A percentile compares a stretch with the other conserved stretches of the same genome.
Conservation (phyloP, 1,140 invertebrate species). For the Lamellibrachia luymesi region DNA sequence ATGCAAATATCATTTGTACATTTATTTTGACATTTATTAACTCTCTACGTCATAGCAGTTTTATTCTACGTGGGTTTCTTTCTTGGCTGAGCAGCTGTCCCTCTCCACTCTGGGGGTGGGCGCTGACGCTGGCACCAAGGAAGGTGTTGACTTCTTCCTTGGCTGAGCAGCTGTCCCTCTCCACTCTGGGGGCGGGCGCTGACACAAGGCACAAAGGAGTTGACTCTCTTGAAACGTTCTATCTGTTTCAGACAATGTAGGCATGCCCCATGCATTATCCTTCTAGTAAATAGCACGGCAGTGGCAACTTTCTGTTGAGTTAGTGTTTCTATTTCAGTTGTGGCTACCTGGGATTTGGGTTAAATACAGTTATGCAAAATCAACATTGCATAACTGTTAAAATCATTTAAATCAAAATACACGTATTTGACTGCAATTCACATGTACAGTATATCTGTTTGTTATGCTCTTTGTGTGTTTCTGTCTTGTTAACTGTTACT, state of each 20-base stretch:
- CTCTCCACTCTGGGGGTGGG: no score
- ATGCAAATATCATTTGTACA: no score
- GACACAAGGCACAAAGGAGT: no score
- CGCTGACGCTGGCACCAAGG: no score
- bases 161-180: no score
- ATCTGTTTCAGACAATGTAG: background rate
- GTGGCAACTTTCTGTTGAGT: background rate
- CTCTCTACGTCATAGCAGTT: no score
- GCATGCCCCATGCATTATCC: background rate
- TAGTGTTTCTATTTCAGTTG: background rate
- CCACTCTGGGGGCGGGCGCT: no score
- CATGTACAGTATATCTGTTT: background rate
- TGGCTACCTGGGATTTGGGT: background rate
- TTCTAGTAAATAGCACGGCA: background rate
- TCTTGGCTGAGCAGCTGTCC: no score
- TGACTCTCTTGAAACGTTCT: no score
- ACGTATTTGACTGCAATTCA: background rate
- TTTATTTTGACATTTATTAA: no score
- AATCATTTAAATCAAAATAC: background rate
- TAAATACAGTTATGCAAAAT: background rate
- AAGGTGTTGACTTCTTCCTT: no score
- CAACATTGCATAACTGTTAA: background rate
- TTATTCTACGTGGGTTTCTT: no score
- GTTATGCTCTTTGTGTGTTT: background rate
- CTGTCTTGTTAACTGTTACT: background rate